phyloP scores from a whole-genome alignment of 2,888 invertebrate genomes.

The Odontomyia ornata region DNA sequence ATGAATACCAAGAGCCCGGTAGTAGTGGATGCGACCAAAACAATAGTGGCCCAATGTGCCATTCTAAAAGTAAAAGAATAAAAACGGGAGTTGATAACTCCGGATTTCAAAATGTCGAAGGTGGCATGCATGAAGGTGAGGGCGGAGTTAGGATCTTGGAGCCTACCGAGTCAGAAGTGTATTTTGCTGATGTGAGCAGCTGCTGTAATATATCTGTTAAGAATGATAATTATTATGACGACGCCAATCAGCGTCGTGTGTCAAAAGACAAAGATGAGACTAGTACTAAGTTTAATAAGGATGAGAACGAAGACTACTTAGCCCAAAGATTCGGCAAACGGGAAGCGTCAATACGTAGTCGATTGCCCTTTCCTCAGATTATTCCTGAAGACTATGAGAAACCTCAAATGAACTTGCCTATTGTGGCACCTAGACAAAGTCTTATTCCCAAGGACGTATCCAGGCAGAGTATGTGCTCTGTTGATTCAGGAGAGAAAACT shows the following conservation, averaged over 20 bases:
- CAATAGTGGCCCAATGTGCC: constrained; percentile 54
- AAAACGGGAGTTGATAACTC: constrained; percentile 77
- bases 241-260: constrained; percentile 53
- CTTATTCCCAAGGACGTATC: constrained; percentile 61
- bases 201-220: constrained; percentile 81
- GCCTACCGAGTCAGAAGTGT: constrained; percentile 82
- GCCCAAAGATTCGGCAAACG: constrained; percentile 68
- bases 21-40: constrained; percentile 53
- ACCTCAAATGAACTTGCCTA: constrained; percentile 54
- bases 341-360: constrained; percentile 69
- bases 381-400: constrained; percentile 59
- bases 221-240: constrained; percentile 64
- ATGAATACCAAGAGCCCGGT: constrained; percentile 61
- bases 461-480: constrained; percentile 63
- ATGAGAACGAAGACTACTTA: constrained; percentile 68
- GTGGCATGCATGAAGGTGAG: constrained; percentile 48
- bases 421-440: constrained; percentile 56
- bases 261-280: constrained; percentile 48
- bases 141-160: constrained; percentile 61
- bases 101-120: constrained; percentile 78
- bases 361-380: constrained; percentile 68
- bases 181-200: constrained; percentile 86
- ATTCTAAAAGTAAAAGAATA: constrained; percentile 53
- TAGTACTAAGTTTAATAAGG: constrained; percentile 46
- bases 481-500: constrained; percentile 64